phyloP scores from a whole-genome alignment of 2,888 invertebrate genomes.

The Nymphalis urticae region DNA sequence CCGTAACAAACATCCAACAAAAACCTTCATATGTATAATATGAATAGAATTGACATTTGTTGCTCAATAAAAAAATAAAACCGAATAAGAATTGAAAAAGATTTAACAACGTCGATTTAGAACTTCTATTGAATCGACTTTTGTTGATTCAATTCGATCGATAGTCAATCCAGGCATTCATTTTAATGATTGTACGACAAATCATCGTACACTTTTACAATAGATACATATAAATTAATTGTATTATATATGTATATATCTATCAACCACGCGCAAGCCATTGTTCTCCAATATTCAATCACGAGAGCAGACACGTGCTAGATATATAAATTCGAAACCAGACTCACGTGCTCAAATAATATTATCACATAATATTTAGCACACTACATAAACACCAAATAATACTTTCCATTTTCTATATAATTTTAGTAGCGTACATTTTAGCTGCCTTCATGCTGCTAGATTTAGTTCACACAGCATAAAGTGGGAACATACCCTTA shows the following conservation, averaged over 20 bases:
- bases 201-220: not conserved
- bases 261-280: not conserved
- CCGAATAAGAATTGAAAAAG: no score
- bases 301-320: not conserved
- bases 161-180: no score
- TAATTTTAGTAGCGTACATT: not conserved
- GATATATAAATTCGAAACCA: not conserved
- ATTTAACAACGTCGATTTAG: no score
- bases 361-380: not conserved
- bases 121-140: no score
- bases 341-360: not conserved
- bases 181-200: no score
- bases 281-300: constrained; percentile 5
- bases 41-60: no score
- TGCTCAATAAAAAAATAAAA: no score
- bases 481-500: constrained; percentile 31
- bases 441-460: not conserved
- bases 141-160: no score
- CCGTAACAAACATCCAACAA: no score
- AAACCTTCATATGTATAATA: no score
- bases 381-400: no score
- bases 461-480: not conserved
- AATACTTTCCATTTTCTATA: constrained; percentile 1
- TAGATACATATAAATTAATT: not conserved
- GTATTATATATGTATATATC: no score